These are phyloP conservation scores for Actenoides hombroni DNA, from an alignment of 2,113 vertebrate species.

Conservation along the genomic window DNA sequence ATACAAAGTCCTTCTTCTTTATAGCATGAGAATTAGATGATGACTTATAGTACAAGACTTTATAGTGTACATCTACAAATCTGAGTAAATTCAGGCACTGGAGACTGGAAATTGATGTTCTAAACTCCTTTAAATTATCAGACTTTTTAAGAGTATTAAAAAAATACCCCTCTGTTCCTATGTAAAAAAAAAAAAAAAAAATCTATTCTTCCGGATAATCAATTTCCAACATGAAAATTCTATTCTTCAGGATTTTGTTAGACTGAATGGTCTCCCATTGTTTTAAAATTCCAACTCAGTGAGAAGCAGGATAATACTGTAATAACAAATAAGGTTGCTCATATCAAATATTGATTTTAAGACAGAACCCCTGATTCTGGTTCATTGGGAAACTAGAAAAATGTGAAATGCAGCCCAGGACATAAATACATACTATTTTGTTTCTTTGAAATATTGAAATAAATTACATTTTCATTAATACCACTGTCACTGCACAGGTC, in stretches of 20 bases:
- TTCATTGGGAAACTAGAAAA: not conserved
- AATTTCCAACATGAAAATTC: not conserved
- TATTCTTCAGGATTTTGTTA: not conserved
- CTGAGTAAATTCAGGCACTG: not conserved
- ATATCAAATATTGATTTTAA: not conserved
- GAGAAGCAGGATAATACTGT: not conserved
- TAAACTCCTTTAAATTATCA: not conserved
- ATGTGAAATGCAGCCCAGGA: not conserved
- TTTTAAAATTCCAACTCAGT: not conserved
- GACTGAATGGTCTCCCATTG: not conserved
- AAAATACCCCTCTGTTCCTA: not conserved
- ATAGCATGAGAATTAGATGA: too few relatives aligned
- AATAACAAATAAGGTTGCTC: not conserved
- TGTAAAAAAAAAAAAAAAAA: too few relatives aligned
- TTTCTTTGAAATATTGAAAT: not conserved
- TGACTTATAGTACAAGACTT: not conserved
- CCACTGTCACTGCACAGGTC: not conserved
- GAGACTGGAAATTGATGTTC: not conserved
- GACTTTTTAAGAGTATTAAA: not conserved
- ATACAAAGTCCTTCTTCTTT: too few relatives aligned
- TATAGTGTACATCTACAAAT: not conserved
- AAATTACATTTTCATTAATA: not conserved
- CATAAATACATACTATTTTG: not conserved
- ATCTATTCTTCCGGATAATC: not conserved
- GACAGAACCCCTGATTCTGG: not conserved